Base-by-base conservation (phyloP, 2,797 vertebrate genomes). In the Microtus agrestis region DNA sequence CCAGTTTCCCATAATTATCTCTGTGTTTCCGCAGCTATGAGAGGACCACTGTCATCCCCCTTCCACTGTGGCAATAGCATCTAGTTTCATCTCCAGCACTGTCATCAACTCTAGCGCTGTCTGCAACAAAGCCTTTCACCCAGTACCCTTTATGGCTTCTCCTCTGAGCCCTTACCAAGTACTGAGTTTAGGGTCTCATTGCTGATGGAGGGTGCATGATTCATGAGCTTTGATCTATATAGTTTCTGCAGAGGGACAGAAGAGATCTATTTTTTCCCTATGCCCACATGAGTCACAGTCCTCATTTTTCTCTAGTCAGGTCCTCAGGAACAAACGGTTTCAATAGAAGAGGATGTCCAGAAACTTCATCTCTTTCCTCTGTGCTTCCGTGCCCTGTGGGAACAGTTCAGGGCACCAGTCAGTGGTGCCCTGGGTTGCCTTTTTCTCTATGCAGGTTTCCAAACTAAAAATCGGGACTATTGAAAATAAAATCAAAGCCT, bases 401-500 rank as follows among this genome's bases (percentile, higher is more conserved):
- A 48, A 43, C 12, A 34, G 7, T n/a, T 76, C 34, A 31, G 34
- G 89, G 25, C 8, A 25, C 31, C 1, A 31, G 34, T 51, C 29
- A 81, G 37, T 40, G 89, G 71, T 65, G 74, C 48, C 78, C 59
- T 59, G 34, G 2, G 54, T 51, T 65, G 10, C 34, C 25, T 86
- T 81, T 80, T 91, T 23, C 17, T 89, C 48, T 92, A 31, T 1
- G 0, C 27, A 87, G 69, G 15, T 78, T 93, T 95, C 54, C 51
- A 95, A 93, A 65, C 40, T 76, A 65, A 93, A 73, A 90, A 63
- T 89, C n/a, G 31, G 15, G 31, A 5, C 25, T 76, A 29, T 95
- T 97, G 79, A 95, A 95, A 96, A 93, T 88, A 90, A 95, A 92
- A 93, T 91, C 77, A 93, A 91, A 87, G 40, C n/a, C 25, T 95